phyloP scores from a whole-genome alignment of 2,797 vertebrate species.

The Crocodylus rhombifer region DNA sequence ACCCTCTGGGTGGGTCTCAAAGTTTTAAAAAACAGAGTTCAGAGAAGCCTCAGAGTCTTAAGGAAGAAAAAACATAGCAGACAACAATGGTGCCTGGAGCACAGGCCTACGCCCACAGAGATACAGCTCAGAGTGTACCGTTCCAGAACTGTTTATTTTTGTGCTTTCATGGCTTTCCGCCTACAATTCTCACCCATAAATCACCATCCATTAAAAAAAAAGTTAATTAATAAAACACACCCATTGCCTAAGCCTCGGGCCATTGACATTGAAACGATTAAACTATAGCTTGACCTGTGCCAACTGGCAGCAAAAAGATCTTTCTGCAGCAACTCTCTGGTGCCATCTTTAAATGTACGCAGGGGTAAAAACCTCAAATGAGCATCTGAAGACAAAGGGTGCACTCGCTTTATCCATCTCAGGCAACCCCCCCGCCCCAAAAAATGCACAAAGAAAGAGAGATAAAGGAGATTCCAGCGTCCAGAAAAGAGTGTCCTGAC shows the following conservation, averaged over 20 bases:
- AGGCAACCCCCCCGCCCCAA: fast-evolving
- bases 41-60: not conserved
- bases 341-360: not conserved
- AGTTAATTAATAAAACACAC: slow-evolving; percentile 36
- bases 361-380: not conserved
- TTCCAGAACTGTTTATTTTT: not conserved
- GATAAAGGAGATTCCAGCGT: not conserved
- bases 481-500: fast-evolving
- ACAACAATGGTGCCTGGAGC: not conserved
- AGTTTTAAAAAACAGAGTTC: not conserved
- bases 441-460: not conserved
- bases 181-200: slow-evolving; percentile 28
- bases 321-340: not conserved
- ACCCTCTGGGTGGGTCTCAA: too few relatives aligned
- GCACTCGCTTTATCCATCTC: fast-evolving
- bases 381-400: not conserved
- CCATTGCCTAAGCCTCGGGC: not conserved
- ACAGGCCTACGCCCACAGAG: not conserved
- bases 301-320: not conserved
- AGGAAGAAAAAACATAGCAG: not conserved
- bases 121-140: too few relatives aligned
- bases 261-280: slow-evolving; percentile 22
- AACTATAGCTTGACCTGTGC: not conserved
- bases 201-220: slow-evolving; percentile 19
- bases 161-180: not conserved